phyloP scores from a whole-genome alignment of 2,797 vertebrate genomes.

The Coilia nasus region DNA sequence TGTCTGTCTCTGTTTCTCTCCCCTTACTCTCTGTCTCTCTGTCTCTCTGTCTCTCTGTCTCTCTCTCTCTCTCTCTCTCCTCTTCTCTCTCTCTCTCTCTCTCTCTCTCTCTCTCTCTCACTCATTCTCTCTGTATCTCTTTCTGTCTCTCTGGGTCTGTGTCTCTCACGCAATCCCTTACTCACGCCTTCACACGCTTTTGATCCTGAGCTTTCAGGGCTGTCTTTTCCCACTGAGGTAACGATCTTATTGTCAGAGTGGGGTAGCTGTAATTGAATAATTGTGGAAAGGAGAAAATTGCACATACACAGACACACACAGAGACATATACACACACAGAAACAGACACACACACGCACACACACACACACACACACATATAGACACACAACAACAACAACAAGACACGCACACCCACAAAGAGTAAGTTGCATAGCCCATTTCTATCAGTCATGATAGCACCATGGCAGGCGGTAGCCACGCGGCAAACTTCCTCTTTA shows the following conservation, averaged over 20 bases:
- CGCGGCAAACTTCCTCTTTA: background rate
- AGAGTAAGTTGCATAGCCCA: background rate
- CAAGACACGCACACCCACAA: background rate
- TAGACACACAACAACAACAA: no score
- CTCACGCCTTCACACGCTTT: background rate
- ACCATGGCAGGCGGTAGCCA: background rate
- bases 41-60: no score
- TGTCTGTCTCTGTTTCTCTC: no score
- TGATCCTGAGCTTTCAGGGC: background rate
- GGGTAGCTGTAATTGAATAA: background rate
- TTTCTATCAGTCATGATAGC: background rate
- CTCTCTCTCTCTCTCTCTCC: no score
- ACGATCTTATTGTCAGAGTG: background rate
- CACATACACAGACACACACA: background rate
- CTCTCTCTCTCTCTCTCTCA: no score
- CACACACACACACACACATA: background rate
- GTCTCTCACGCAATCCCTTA: no score
- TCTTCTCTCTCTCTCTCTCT: no score
- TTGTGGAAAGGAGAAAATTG: background rate
- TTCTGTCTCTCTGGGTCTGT: no score
- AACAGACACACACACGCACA: background rate
- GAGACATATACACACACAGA: slow-evolving; percentile 12
- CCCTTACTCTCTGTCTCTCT: no score
- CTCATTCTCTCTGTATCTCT: no score
- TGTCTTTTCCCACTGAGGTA: background rate